These are phyloP conservation scores for Oreotrochilus melanogaster DNA, from an alignment of 2,113 vertebrate species.

Conservation along the genomic window DNA sequence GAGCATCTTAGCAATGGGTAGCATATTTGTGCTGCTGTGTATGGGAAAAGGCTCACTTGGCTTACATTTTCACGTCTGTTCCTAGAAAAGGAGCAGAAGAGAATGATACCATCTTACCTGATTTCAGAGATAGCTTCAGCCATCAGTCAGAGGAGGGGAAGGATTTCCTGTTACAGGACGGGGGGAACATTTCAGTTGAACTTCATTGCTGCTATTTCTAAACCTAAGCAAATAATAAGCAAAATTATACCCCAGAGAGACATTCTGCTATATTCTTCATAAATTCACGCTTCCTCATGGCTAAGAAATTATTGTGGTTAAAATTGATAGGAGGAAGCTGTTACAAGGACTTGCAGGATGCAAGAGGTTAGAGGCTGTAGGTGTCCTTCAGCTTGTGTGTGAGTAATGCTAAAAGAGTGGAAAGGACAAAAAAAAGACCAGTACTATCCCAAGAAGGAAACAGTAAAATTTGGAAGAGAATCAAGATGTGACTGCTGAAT, in stretches of 20 bases:
- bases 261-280: conserved; percentile 22
- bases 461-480: background rate
- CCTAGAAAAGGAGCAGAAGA: background rate
- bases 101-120: conserved; percentile 37
- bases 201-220: conserved; percentile 9
- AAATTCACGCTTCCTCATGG: conserved; percentile 11
- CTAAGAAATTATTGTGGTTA: conserved; percentile 25
- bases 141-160: background rate
- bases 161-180: background rate
- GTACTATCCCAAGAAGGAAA: background rate
- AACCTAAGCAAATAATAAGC: conserved; percentile 38
- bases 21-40: background rate
- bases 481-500: background rate
- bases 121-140: conserved; percentile 11
- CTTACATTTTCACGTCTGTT: background rate
- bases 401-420: background rate
- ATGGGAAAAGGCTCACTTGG: background rate
- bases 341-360: background rate
- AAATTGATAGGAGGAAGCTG: background rate
- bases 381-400: background rate
- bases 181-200: background rate
- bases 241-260: conserved; percentile 34
- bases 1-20: background rate
- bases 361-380: background rate
- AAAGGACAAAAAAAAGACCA: background rate